These are phyloP conservation scores for Drosophila multiciliata DNA, from an alignment of 2,888 invertebrate genomes.

Conservation along the genomic window DNA sequence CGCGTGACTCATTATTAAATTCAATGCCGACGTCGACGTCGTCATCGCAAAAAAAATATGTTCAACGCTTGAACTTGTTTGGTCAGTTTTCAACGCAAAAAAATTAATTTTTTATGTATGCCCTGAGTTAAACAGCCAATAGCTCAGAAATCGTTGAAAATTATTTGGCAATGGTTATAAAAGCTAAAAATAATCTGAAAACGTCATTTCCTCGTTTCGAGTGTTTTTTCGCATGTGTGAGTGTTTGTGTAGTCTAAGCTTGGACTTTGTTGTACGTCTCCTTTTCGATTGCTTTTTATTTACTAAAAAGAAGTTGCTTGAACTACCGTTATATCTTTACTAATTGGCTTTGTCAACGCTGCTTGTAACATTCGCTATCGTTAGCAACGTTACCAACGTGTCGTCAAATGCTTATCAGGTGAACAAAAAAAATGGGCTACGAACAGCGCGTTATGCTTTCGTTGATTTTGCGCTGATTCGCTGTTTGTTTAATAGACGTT, in stretches of 20 bases:
- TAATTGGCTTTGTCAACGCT: conserved; percentile 67
- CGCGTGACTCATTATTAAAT: conserved; percentile 60
- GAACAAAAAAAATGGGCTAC: conserved; percentile 9
- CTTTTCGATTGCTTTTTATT: conserved; percentile 57
- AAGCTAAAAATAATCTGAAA: conserved; percentile 71
- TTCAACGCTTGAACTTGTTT: conserved; percentile 59
- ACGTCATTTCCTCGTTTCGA: conserved; percentile 72
- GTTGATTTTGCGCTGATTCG: conserved; percentile 39
- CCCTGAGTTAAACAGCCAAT: conserved; percentile 23
- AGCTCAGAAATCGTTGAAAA: conserved; percentile 65
- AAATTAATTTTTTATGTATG: conserved; percentile 13
- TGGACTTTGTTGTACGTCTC: conserved; percentile 41
- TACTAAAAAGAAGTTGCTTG: conserved; percentile 69
- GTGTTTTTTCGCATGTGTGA: conserved; percentile 13
- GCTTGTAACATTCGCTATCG: conserved; percentile 43
- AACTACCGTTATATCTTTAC: conserved; percentile 68
- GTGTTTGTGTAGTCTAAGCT: conserved; percentile 32
- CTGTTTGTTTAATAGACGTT: conserved; percentile 38
- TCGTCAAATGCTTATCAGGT: conserved; percentile 43
- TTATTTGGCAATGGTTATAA: conserved; percentile 52
- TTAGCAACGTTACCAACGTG: conserved; percentile 51
- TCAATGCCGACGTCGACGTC: conserved; percentile 45
- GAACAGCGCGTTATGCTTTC: conserved; percentile 41
- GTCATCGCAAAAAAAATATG: conserved; percentile 34
- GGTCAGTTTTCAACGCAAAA: conserved; percentile 45